phyloP scores from a whole-genome alignment of 1,140 invertebrate species.

The Bradysia coprophila region DNA sequence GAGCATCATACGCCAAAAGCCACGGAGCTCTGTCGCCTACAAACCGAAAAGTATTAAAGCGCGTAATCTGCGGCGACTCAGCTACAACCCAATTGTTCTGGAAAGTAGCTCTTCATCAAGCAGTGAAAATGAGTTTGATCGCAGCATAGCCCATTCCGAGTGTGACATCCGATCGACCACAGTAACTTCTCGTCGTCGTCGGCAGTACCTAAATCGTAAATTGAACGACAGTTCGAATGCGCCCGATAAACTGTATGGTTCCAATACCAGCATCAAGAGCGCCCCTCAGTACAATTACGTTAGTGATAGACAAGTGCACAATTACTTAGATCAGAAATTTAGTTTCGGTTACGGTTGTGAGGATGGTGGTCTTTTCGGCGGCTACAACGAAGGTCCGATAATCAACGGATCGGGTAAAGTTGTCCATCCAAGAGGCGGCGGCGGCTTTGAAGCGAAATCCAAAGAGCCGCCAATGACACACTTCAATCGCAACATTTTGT shows the following conservation, averaged over 20 bases:
- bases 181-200: conserved; percentile 8
- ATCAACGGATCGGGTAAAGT: not conserved
- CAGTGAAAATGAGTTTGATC: conserved; percentile 15
- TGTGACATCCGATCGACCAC: conserved; percentile 22
- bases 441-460: not conserved
- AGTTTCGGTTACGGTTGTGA: not conserved
- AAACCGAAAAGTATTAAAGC: conserved; percentile 25
- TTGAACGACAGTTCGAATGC: conserved; percentile 16
- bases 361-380: no score
- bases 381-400: not conserved
- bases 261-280: conserved; percentile 26
- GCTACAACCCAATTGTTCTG: conserved; percentile 30
- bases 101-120: conserved; percentile 23
- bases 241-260: conserved; percentile 21
- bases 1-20: not conserved
- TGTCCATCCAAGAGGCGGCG: not conserved
- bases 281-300: conserved; percentile 23
- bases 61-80: conserved; percentile 28
- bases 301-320: conserved; percentile 1
- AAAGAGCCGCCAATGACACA: no score
- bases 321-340: conserved; percentile 1
- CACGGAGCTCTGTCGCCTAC: conserved; percentile 7
- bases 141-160: conserved; percentile 23
- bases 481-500: not conserved
- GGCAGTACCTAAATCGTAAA: conserved; percentile 13